Conservation (phyloP, 2,113 vertebrate genomes). For the Archocentrus centrarchus region DNA sequence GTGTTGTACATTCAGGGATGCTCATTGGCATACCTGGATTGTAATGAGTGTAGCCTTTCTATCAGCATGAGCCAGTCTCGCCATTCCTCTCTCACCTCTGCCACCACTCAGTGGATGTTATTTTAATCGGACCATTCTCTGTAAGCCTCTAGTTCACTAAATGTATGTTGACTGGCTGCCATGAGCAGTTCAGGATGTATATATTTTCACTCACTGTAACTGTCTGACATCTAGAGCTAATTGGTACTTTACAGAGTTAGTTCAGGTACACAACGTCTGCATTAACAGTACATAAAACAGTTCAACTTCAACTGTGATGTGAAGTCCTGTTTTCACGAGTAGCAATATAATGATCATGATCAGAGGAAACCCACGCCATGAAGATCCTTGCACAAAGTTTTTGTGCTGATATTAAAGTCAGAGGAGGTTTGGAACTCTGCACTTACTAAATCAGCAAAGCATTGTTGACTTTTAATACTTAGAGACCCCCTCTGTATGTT, state of each 20-base stretch:
- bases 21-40: not conserved
- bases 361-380: too few species aligned
- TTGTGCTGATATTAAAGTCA: too few species aligned
- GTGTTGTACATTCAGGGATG: not conserved
- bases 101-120: not conserved
- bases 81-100: not conserved
- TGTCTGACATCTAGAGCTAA: not conserved
- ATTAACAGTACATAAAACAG: not conserved
- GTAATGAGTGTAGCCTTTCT: not conserved
- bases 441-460: too few species aligned
- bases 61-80: not conserved
- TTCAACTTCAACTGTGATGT: not conserved
- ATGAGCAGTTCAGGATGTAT: not conserved
- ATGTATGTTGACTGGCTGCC: not conserved
- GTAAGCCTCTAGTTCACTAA: not conserved
- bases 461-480: too few species aligned
- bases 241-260: not conserved
- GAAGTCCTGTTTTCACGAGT: not conserved
- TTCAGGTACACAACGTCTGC: not conserved
- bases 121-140: not conserved
- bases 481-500: too few species aligned
- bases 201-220: not conserved
- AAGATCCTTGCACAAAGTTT: too few species aligned
- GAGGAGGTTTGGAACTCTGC: too few species aligned
- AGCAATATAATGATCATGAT: too few species aligned